Conservation (phyloP, 2,113 vertebrate species). For the Notiomystis cincta region DNA sequence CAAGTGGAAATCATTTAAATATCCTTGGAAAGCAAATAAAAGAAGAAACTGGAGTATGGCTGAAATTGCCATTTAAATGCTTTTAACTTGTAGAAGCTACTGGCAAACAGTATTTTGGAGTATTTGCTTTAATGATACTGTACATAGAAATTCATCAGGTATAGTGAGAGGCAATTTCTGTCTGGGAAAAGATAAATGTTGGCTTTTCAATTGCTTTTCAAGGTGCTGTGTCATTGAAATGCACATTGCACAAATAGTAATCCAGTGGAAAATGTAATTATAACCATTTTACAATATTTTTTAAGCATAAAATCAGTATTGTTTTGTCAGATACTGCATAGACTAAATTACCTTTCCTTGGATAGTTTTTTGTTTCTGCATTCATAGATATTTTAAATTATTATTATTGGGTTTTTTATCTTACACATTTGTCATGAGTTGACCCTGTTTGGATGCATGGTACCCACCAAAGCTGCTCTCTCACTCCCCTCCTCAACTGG, state of each 20-base stretch:
- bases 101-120: not conserved
- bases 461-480: not conserved
- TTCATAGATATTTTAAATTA: not conserved
- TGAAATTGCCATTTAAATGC: not conserved
- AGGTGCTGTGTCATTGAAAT: not conserved
- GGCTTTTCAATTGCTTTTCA: not conserved
- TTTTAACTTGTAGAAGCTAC: not conserved
- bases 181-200: not conserved
- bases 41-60: not conserved
- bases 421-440: not conserved
- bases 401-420: not conserved
- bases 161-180: not conserved
- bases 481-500: not conserved
- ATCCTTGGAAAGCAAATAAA: not conserved
- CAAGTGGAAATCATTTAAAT: slow-evolving; percentile 1
- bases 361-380: not conserved
- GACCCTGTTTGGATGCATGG: not conserved
- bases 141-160: not conserved
- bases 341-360: not conserved
- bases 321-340: not conserved
- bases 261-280: not conserved
- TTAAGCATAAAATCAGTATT: not conserved
- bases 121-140: not conserved
- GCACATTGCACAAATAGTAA: not conserved
- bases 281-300: not conserved